These are phyloP conservation scores for Platichthys flesus DNA, from an alignment of 2,113 vertebrate species.

Conservation along the genomic window DNA sequence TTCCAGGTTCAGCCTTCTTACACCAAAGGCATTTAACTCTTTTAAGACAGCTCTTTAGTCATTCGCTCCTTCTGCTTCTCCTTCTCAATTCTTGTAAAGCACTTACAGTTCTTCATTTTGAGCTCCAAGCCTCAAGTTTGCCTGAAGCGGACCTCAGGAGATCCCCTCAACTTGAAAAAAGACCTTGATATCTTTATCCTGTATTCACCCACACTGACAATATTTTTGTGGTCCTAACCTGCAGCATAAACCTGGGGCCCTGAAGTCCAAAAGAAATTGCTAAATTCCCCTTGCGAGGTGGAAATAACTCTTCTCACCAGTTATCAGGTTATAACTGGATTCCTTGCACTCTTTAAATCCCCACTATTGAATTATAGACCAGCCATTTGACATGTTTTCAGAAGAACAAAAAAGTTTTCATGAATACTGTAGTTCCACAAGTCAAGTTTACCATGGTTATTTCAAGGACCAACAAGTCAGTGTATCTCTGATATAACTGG, in stretches of 20 bases:
- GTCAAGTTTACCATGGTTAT: background rate
- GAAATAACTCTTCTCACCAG: conserved; percentile 12
- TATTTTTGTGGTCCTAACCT: conserved; percentile 24
- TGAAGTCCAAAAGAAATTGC: conserved; percentile 31
- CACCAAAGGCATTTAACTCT: background rate
- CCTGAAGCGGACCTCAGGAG: conserved; percentile 47
- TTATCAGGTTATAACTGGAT: background rate
- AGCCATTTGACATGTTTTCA: background rate
- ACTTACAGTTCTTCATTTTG: conserved; percentile 33
- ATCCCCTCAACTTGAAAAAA: conserved; percentile 27
- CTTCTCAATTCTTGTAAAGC: background rate
- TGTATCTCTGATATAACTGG: conserved; percentile 8
- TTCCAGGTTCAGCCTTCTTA: background rate
- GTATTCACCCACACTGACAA: conserved; percentile 24
- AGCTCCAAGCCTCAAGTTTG: conserved; percentile 38
- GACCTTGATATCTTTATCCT: conserved; percentile 30
- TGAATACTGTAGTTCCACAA: background rate
- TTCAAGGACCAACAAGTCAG: conserved; percentile 1
- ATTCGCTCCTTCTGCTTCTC: background rate
- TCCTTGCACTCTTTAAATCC: background rate
- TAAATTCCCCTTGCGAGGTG: conserved; percentile 9
- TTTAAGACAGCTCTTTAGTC: background rate
- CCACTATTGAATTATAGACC: background rate
- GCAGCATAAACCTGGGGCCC: conserved; percentile 8
- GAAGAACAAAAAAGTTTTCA: background rate